Evolutionary conservation across 64 coral and sea anemone genomes (phyloP).

Genomic region (Montipora cactus): DNA sequence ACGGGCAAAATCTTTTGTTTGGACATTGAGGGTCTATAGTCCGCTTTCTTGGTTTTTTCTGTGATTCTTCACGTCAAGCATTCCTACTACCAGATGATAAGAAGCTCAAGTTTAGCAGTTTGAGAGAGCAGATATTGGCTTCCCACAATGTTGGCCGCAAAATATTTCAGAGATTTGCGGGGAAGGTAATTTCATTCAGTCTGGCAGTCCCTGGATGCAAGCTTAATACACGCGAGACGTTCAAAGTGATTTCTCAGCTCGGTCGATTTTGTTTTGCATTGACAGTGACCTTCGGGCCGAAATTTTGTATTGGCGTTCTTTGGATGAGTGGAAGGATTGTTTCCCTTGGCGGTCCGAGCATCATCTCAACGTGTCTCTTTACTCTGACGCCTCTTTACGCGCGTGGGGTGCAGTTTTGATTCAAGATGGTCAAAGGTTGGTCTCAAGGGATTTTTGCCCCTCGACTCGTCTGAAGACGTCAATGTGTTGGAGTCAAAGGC

Average conservation of each 20-base stretch:
- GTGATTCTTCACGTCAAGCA: conserved; percentile 10
- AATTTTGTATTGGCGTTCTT: conserved; percentile 46
- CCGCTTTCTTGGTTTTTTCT: conserved; percentile 4
- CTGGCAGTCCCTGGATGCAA: conserved; percentile 42
- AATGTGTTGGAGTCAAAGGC: too few species aligned
- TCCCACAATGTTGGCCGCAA: conserved; percentile 7
- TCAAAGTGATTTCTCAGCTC: conserved; percentile 38
- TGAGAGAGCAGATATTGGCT: conserved; percentile 17
- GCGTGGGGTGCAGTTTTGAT: conserved; percentile 29
- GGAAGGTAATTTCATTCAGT: conserved; percentile 41
- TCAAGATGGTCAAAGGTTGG: background rate
- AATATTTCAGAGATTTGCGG: conserved; percentile 30
- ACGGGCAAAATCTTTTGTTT: too few species aligned
- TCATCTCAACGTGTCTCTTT: conserved; percentile 19
- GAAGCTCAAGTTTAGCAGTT: conserved; percentile 23
- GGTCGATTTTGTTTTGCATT: background rate
- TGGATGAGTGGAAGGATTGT: conserved; percentile 33
- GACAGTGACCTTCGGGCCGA: background rate
- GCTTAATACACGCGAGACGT: conserved; percentile 18
- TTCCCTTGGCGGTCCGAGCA: conserved; percentile 35
- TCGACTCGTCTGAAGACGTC: too few species aligned
- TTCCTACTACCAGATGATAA: conserved; percentile 15
- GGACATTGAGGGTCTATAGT: background rate
- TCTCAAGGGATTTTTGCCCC: conserved; percentile 48
- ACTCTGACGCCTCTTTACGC: conserved; percentile 40